phyloP scores from a whole-genome alignment of 2,113 vertebrate genomes.

The Aegithalos caudatus region DNA sequence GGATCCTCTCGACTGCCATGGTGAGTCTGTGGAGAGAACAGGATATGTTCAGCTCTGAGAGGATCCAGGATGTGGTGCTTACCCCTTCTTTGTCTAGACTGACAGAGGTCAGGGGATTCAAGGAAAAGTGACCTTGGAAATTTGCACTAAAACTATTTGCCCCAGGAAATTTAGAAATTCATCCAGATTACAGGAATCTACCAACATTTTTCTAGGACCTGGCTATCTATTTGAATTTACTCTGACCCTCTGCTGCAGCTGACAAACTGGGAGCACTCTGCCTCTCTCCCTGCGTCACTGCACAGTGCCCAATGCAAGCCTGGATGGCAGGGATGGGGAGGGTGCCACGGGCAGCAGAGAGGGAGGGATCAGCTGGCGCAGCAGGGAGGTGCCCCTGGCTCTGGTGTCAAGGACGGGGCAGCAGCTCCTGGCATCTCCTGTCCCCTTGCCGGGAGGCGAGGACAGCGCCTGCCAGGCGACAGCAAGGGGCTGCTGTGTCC shows the following conservation, averaged over 20 bases:
- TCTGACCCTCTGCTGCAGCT: background rate
- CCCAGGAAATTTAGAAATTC: background rate
- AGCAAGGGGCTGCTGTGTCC: rapidly evolving
- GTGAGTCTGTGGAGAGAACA: conserved; percentile 29
- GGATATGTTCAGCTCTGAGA: background rate
- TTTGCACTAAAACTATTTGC: background rate
- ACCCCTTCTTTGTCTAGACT: background rate
- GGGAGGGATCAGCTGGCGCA: conserved; percentile 8
- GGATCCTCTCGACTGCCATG: conserved; percentile 89
- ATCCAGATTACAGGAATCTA: background rate
- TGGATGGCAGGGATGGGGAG: background rate
- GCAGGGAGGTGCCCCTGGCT: background rate
- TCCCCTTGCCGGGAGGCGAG: background rate
- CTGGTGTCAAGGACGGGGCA: background rate
- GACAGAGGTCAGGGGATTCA: background rate
- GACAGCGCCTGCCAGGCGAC: background rate
- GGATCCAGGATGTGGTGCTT: background rate
- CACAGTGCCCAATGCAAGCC: rapidly evolving
- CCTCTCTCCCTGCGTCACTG: background rate
- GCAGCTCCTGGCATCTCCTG: background rate
- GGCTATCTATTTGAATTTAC: background rate
- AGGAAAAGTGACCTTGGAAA: background rate
- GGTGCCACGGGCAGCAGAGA: background rate
- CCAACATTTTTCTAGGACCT: background rate
- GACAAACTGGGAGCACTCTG: background rate